Conservation (phyloP, 2,888 invertebrate species). For the Cryptus armator region DNA sequence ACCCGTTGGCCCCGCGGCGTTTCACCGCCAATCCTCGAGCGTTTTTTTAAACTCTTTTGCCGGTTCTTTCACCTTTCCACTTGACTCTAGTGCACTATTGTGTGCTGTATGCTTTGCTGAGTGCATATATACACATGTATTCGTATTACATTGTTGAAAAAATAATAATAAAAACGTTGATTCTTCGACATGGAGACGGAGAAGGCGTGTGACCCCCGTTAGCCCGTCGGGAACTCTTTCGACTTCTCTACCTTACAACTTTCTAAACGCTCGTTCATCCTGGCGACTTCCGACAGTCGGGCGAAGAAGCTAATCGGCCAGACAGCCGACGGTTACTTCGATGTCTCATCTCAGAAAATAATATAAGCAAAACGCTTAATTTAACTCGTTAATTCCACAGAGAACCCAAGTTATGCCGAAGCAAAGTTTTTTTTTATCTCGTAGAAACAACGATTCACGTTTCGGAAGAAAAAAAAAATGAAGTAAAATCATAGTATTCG, state of each 20-base stretch:
- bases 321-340: constrained; percentile 44
- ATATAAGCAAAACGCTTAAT: background rate
- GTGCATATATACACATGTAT: background rate
- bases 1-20: constrained; percentile 43
- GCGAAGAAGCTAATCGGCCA: constrained; percentile 66
- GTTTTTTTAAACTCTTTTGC: constrained; percentile 14
- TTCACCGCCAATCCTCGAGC: constrained; percentile 22
- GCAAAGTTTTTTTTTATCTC: no score
- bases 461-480: no score
- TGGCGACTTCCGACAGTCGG: constrained; percentile 65
- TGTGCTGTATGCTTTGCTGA: background rate
- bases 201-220: constrained; percentile 28
- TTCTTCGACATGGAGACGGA: constrained; percentile 28
- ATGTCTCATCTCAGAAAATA: constrained; percentile 54
- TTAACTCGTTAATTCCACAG: background rate
- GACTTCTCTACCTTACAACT: constrained; percentile 51
- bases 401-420: background rate
- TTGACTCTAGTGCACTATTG: background rate
- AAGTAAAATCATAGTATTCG: no score
- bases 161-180: background rate
- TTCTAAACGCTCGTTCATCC: constrained; percentile 66
- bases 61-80: constrained; percentile 6
- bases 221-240: constrained; percentile 30
- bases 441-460: no score
- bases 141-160: constrained; percentile 19